Percentiles rank a stretch among this genome's conserved stretches.
Evolutionary conservation across 1,140 invertebrate genomes (phyloP).

Genomic region (Ectropis grisescens): DNA sequence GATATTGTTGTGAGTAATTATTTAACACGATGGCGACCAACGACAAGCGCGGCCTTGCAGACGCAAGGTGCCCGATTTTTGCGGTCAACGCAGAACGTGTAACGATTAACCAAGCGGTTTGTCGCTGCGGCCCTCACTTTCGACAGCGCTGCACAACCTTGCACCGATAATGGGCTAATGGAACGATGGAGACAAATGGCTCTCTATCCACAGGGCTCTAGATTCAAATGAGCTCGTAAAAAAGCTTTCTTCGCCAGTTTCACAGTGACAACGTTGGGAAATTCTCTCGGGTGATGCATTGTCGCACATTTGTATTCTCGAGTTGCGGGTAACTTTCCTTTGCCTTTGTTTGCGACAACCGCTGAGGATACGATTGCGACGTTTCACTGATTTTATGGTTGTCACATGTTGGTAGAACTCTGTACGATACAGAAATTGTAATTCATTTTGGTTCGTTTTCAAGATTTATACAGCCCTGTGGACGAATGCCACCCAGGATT

Average conservation of each 20-base stretch:
- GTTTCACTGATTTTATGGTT: no score
- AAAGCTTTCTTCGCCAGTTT: constrained; percentile 34
- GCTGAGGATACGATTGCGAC: constrained; percentile 27
- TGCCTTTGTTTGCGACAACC: constrained; percentile 37
- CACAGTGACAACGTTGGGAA: constrained; percentile 28
- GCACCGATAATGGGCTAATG: constrained; percentile 1
- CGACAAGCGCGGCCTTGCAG: constrained; percentile 37
- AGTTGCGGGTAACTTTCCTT: constrained; percentile 48
- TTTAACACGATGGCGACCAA: constrained; percentile 35
- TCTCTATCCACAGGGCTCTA: background rate
- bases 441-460: no score
- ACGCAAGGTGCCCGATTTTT: constrained; percentile 49
- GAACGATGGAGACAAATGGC: constrained; percentile 1
- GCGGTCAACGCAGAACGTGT: constrained; percentile 42
- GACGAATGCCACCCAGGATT: no score
- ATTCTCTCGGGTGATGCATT: constrained; percentile 34
- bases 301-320: constrained; percentile 57
- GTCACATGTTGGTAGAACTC: no score
- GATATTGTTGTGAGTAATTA: constrained; percentile 28
- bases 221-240: constrained; percentile 9
- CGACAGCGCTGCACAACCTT: constrained; percentile 19
- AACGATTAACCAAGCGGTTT: constrained; percentile 29
- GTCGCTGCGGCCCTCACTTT: constrained; percentile 18
- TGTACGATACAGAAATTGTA: no score
- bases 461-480: no score